Evolutionary conservation across 2,888 invertebrate species (phyloP).

Genomic region (Thymelicus sylvestris): DNA sequence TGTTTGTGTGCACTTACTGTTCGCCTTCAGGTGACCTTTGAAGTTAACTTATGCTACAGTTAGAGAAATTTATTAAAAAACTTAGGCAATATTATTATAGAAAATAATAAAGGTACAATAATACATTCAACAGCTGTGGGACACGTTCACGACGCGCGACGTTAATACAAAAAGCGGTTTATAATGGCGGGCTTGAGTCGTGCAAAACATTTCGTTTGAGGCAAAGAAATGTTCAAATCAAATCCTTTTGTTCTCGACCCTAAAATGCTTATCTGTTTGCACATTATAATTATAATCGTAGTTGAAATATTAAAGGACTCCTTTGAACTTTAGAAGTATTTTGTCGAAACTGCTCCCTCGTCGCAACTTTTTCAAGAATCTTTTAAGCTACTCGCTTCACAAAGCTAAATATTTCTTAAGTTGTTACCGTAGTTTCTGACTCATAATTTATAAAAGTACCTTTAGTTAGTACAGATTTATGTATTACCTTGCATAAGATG

Average conservation of each 20-base stretch:
- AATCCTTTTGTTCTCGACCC: constrained; percentile 9
- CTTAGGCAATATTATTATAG: neutral
- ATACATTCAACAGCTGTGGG: neutral
- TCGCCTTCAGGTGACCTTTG: too few relatives aligned
- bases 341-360: constrained; percentile 16
- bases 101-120: neutral
- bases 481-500: too few relatives aligned
- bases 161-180: neutral
- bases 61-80: neutral
- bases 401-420: constrained; percentile 14
- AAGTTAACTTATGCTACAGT: too few relatives aligned
- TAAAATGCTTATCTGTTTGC: constrained; percentile 22
- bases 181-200: neutral
- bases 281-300: constrained; percentile 21
- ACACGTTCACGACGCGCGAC: neutral
- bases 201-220: constrained; percentile 4
- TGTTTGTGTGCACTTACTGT: too few relatives aligned
- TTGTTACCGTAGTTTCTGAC: neutral
- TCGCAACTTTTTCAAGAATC: constrained; percentile 17
- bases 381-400: constrained; percentile 8
- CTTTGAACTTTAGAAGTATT: constrained; percentile 23
- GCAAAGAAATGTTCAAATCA: constrained; percentile 4
- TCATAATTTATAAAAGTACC: constrained; percentile 8
- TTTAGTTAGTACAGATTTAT: neutral
- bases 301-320: constrained; percentile 23